A percentile compares a stretch with the other conserved stretches of the same genome.
Conservation (phyloP, 30 jellyfish, hydroid and myxozoan species). For the Aurelia aurita region DNA sequence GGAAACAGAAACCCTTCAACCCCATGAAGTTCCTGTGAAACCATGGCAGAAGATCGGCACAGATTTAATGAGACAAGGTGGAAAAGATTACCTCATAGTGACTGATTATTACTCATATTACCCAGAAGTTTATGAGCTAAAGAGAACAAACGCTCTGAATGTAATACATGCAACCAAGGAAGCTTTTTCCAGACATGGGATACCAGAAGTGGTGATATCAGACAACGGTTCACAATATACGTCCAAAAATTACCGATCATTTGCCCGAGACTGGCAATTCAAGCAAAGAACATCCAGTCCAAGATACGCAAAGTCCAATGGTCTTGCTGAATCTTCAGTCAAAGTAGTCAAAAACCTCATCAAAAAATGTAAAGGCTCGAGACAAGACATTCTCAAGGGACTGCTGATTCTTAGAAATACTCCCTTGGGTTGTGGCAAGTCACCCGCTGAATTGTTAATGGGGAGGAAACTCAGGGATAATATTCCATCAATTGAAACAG, state of each 20-base stretch:
- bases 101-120: constrained; percentile 5
- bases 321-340: constrained; percentile 16
- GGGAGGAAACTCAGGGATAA: constrained; percentile 25
- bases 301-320: neutral
- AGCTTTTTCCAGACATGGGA: constrained; percentile 29
- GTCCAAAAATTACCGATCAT: neutral
- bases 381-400: constrained; percentile 25
- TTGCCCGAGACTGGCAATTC: too few relatives aligned
- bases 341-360: neutral
- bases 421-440: constrained; percentile 28
- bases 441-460: constrained; percentile 39
- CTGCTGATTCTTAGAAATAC: constrained; percentile 24
- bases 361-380: neutral
- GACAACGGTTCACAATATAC: constrained; percentile 39
- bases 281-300: constrained; percentile 5
- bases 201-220: constrained; percentile 9
- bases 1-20: neutral
- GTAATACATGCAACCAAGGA: constrained; percentile 15
- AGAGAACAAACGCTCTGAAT: neutral
- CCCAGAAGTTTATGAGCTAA: constrained; percentile 25
- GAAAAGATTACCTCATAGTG: neutral
- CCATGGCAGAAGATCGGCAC: constrained; percentile 27
- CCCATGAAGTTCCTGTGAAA: constrained; percentile 13
- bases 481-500: neutral
- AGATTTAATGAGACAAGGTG: constrained; percentile 11